These are phyloP conservation scores for Ophion costatus DNA, from an alignment of 2,888 invertebrate species.

Conservation along the genomic window DNA sequence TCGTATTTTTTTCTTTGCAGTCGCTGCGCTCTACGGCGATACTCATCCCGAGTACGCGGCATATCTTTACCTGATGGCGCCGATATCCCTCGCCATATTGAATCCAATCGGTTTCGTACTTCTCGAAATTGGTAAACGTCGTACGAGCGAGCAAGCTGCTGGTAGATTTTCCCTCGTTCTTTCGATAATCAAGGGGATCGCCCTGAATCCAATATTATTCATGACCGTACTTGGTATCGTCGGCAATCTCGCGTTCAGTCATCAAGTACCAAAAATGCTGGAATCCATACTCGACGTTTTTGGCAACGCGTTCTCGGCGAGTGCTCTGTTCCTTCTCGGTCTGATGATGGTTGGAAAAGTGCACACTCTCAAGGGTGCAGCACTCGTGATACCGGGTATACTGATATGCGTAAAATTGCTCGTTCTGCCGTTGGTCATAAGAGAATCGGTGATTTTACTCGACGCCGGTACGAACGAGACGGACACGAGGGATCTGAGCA, in stretches of 20 bases:
- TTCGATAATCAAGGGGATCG: constrained; percentile 87
- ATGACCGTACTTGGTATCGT: constrained; percentile 96
- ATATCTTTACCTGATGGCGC: constrained; percentile 96
- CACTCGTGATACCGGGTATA: constrained; percentile 92
- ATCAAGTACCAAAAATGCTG: constrained; percentile 90
- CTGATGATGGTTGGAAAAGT: constrained; percentile 96
- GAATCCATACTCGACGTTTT: constrained; percentile 91
- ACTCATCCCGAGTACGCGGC: constrained; percentile 95
- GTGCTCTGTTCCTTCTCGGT: constrained; percentile 95
- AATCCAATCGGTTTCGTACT: constrained; percentile 96
- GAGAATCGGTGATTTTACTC: constrained; percentile 92
- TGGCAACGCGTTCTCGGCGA: constrained; percentile 95
- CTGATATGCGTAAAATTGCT: constrained; percentile 96
- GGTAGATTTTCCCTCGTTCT: constrained; percentile 73
- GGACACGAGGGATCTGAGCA: constrained; percentile 92
- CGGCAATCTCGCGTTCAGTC: constrained; percentile 92
- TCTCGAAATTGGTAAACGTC: constrained; percentile 91
- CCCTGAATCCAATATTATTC: constrained; percentile 94
- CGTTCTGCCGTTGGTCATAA: constrained; percentile 92
- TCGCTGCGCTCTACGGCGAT: constrained; percentile 92
- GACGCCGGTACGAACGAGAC: constrained; percentile 88
- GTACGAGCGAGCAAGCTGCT: constrained; percentile 73
- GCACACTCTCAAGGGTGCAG: constrained; percentile 90
- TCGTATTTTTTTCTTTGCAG: constrained; percentile 83
- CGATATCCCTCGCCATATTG: constrained; percentile 95